These are phyloP conservation scores for Rhizomys pruinosus DNA, from an alignment of 2,113 vertebrate genomes.

Conservation along the genomic window DNA sequence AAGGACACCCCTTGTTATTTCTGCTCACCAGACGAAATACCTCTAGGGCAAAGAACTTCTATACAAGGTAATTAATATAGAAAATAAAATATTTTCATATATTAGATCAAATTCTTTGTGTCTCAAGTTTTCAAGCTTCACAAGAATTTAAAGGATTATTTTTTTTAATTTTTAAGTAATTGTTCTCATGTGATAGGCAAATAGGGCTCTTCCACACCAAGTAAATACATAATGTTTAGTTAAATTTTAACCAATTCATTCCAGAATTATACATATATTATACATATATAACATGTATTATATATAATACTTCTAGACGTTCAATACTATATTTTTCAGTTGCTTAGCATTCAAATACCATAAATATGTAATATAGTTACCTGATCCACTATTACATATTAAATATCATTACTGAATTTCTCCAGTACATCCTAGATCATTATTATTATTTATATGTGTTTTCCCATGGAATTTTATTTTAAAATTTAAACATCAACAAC, in stretches of 20 bases:
- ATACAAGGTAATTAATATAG: not conserved
- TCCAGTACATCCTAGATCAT: not conserved
- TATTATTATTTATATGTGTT: not conserved
- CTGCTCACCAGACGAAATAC: not conserved
- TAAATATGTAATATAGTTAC: not conserved
- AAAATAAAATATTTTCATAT: not conserved
- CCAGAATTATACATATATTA: not conserved
- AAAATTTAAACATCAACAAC: not conserved
- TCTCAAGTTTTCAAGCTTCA: too few relatives aligned
- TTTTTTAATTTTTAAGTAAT: constrained; percentile 29
- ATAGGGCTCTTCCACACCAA: not conserved
- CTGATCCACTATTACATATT: not conserved
- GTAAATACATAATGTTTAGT: constrained; percentile 2
- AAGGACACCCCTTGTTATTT: not conserved
- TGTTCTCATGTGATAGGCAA: not conserved
- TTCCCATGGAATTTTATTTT: not conserved
- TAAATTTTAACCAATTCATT: not conserved
- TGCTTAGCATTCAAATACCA: constrained; percentile 10
- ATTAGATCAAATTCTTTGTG: not conserved
- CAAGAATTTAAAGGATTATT: not conserved
- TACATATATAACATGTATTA: too few relatives aligned
- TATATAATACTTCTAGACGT: not conserved
- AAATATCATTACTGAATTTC: not conserved
- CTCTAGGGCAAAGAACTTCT: not conserved
- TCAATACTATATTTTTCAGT: not conserved